Evolutionary conservation across 2,888 invertebrate species (phyloP).

Genomic region (Smittia aterrima): DNA sequence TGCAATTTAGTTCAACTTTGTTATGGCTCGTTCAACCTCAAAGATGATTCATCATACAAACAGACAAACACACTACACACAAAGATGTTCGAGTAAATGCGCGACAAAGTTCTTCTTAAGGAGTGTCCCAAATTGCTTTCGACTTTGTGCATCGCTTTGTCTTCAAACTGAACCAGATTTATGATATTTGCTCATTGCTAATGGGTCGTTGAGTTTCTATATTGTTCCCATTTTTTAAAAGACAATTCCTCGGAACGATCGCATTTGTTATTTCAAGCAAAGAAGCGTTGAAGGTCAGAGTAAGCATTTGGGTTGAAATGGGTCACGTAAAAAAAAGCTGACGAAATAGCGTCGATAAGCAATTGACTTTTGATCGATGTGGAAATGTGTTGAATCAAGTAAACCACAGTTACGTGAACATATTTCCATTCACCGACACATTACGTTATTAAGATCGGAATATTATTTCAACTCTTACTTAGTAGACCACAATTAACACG

Average conservation of each 20-base stretch:
- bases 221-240: conserved; percentile 21
- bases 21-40: not conserved
- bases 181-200: not conserved
- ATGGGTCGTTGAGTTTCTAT: conserved; percentile 23
- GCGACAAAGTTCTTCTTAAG: conserved; percentile 15
- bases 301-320: not conserved
- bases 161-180: conserved; percentile 23
- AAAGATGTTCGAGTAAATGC: not conserved
- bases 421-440: not conserved
- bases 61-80: not conserved
- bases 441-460: not conserved
- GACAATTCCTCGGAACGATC: not conserved
- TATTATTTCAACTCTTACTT: not conserved
- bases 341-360: not conserved
- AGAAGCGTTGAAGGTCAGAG: not conserved
- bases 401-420: not conserved
- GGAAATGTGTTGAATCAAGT: not conserved
- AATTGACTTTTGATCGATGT: not conserved
- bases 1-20: not conserved
- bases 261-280: not conserved
- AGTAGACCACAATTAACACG: not conserved
- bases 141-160: not conserved
- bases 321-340: conserved; percentile 17
- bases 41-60: not conserved
- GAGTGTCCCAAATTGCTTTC: conserved; percentile 28